Evolutionary conservation across 2,888 invertebrate genomes (phyloP), one percentile per base, ranked within the genome.

Genomic region (Ophion costatus): DNA sequence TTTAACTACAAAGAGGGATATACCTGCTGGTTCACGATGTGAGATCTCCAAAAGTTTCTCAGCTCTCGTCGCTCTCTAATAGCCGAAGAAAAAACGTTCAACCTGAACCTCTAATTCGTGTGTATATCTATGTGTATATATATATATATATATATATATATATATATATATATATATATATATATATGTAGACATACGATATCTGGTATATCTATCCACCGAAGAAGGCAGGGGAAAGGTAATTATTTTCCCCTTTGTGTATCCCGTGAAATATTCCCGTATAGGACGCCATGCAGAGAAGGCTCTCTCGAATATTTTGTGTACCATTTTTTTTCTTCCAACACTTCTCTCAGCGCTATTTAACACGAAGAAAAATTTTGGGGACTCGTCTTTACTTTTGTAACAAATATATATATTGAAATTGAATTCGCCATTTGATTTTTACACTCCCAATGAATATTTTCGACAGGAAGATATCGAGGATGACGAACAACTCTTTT

Each of bases 161-260:
- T 77, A 20, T 78, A 81, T 70, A 61, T 82, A 82, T 29, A 29
- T 29, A 17, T 70, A 17, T 59, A 45, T 76, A 42, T 22, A 20
- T 22, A 17, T 77, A 29, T 78, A 79, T 70, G 67, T 82, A 82
- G 75, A 70, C 63, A 69, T 73, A 74, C 70, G 56, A 81, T 63
- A 67, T 56, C 80, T 80, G 45, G 42, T 70, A 61, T 66, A 80
- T 85, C 77, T 82, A 87, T 88, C 87, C 89, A 89, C 90, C 91
- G 88, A 56, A 59, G 63, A 42, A 76, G 82, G 86, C 87, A 88
- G 89, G 89, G 86, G 59, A 74, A 87, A 89, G 90, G 88, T 92
- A 92, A 93, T 93, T 93, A 92, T 92, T 92, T 77, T 92, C 89
- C 87, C 74, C 89, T 91, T 92, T 91, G 91, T 92, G 89, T 88